Conservation (phyloP, 2,888 invertebrate species). For the Pseudeuparius sepicola region DNA sequence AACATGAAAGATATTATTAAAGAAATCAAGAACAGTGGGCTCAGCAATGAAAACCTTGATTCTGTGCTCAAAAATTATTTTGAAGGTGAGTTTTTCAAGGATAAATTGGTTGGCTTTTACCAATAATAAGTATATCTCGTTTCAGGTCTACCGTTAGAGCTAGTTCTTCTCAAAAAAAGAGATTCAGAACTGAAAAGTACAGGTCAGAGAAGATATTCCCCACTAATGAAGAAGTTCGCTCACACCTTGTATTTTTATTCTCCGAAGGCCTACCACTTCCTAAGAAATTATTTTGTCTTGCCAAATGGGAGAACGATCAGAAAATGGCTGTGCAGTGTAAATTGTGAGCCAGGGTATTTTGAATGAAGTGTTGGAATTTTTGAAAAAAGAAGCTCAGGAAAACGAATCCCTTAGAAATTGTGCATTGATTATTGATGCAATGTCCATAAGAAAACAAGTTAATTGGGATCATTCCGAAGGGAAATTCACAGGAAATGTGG, state of each 20-base stretch:
- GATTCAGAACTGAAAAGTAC: slow-evolving; percentile 2
- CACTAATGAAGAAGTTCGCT: slow-evolving; percentile 21
- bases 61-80: slow-evolving; percentile 18
- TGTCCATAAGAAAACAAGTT: slow-evolving; percentile 14
- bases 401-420: slow-evolving; percentile 19
- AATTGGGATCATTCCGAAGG: slow-evolving; percentile 13
- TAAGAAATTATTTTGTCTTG: slow-evolving; percentile 19
- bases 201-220: slow-evolving; percentile 16
- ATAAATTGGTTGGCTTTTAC: slow-evolving; percentile 4
- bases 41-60: slow-evolving; percentile 17
- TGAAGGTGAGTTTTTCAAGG: slow-evolving; percentile 13
- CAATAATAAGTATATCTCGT: not conserved
- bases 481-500: slow-evolving; percentile 17
- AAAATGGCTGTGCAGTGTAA: slow-evolving; percentile 20
- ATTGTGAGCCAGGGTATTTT: slow-evolving; percentile 23
- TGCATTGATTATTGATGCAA: slow-evolving; percentile 16
- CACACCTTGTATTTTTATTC: slow-evolving; percentile 22
- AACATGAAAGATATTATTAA: slow-evolving; percentile 17
- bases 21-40: slow-evolving; percentile 13
- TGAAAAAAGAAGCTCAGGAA: slow-evolving; percentile 17
- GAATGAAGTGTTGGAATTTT: slow-evolving; percentile 19
- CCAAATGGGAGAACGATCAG: slow-evolving; percentile 23
- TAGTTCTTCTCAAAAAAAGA: slow-evolving; percentile 12
- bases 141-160: slow-evolving; percentile 20
- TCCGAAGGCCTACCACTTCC: slow-evolving; percentile 24